A percentile compares a stretch with the other conserved stretches of the same genome.
phyloP scores from a whole-genome alignment of 2,797 vertebrate species.

The Pangasius macronema region DNA sequence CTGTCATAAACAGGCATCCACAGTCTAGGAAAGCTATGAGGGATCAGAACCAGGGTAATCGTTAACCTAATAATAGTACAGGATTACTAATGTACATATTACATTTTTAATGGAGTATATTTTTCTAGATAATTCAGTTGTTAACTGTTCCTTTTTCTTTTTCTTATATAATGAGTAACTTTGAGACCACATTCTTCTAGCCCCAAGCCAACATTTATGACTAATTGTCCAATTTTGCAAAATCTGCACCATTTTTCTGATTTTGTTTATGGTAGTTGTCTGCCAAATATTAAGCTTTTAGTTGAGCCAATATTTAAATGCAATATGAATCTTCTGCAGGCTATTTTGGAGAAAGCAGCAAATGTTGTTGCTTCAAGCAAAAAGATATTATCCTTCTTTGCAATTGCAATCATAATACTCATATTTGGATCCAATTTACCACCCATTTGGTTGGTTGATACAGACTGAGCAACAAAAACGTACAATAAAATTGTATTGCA shows the following conservation, averaged over 20 bases:
- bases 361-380: constrained; percentile 28
- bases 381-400: constrained; percentile 7
- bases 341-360: constrained; percentile 37
- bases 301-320: constrained; percentile 35
- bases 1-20: not conserved
- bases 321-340: constrained; percentile 26
- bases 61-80: not conserved
- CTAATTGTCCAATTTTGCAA: constrained; percentile 14
- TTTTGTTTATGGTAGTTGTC: constrained; percentile 2
- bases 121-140: not conserved
- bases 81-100: not conserved
- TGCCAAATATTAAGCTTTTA: constrained; percentile 43
- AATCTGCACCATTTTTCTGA: constrained; percentile 25
- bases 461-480: too few species aligned
- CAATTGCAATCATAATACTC: constrained; percentile 20
- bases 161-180: not conserved
- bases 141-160: not conserved
- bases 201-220: constrained; percentile 4
- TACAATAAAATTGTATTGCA: not conserved
- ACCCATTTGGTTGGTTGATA: too few species aligned
- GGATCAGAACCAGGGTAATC: not conserved
- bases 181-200: not conserved
- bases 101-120: not conserved
- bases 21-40: not conserved
- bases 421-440: constrained; percentile 8